Evolutionary conservation across 2,888 invertebrate genomes (phyloP).

Genomic region (Coenonympha arcania): DNA sequence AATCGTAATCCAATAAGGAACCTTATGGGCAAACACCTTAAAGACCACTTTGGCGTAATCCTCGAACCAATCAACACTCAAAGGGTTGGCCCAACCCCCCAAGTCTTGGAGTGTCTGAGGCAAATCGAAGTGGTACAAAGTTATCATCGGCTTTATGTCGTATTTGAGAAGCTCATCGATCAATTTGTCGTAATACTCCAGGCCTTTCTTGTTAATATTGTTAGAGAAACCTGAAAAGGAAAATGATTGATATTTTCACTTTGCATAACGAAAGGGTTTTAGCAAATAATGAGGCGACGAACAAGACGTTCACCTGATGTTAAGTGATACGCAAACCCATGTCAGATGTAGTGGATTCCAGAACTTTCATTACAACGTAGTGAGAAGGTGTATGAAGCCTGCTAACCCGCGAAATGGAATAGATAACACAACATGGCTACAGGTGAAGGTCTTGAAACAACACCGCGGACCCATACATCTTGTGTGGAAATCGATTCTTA

Average conservation of each 20-base stretch:
- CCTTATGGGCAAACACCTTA: constrained; percentile 59
- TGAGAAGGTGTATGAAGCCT: too few species aligned
- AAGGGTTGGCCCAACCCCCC: constrained; percentile 53
- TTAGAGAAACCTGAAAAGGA: constrained; percentile 43
- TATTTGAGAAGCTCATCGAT: constrained; percentile 62
- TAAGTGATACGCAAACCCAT: too few species aligned
- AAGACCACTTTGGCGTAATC: constrained; percentile 64
- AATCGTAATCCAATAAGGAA: constrained; percentile 75
- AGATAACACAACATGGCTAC: too few species aligned
- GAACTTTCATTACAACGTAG: too few species aligned
- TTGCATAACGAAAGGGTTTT: neutral
- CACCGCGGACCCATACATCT: too few species aligned
- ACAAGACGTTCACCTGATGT: too few species aligned
- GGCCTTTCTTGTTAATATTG: constrained; percentile 52
- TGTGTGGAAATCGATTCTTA: too few species aligned
- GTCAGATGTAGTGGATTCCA: too few species aligned
- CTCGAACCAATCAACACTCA: constrained; percentile 55
- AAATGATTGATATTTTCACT: neutral
- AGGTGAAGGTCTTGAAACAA: too few species aligned
- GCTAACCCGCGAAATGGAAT: too few species aligned
- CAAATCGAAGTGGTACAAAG: constrained; percentile 53
- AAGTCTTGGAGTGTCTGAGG: constrained; percentile 52
- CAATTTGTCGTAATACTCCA: constrained; percentile 72
- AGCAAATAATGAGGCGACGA: too few species aligned
- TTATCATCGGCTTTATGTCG: constrained; percentile 52